Evolutionary conservation across 2,797 vertebrate species (phyloP).

Genomic region (Pipistrellus pygmaeus): DNA sequence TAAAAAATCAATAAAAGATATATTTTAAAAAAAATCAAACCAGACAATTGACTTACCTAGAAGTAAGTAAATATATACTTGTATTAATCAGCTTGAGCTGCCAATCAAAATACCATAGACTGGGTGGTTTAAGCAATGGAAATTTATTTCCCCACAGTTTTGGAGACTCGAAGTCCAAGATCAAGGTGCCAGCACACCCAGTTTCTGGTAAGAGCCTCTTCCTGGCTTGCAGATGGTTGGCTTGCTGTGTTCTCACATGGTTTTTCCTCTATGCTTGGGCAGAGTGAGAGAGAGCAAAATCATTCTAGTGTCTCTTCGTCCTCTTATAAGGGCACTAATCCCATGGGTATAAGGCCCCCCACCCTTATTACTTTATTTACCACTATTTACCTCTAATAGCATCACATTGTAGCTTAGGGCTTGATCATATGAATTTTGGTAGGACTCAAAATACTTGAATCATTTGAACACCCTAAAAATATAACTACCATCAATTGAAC

Average conservation of each 20-base stretch:
- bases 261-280: neutral
- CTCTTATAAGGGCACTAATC: neutral
- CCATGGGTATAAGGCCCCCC: neutral
- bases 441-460: neutral
- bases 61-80: conserved; percentile 1
- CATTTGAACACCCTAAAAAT: neutral
- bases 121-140: neutral
- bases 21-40: conserved; percentile 52
- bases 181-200: neutral
- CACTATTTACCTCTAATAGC: neutral
- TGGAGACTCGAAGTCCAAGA: neutral
- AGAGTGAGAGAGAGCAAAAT: neutral
- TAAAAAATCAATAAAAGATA: neutral
- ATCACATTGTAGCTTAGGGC: neutral
- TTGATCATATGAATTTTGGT: neutral
- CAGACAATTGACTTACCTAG: neutral
- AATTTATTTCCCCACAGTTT: neutral
- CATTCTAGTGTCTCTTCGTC: neutral
- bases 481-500: neutral
- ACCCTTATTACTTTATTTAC: neutral
- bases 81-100: neutral
- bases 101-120: neutral
- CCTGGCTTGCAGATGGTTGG: neutral
- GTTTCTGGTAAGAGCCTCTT: neutral
- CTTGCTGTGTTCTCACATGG: neutral